phyloP scores from a whole-genome alignment of 23 tunicate genomes.

The Aplidium turbinatum region DNA sequence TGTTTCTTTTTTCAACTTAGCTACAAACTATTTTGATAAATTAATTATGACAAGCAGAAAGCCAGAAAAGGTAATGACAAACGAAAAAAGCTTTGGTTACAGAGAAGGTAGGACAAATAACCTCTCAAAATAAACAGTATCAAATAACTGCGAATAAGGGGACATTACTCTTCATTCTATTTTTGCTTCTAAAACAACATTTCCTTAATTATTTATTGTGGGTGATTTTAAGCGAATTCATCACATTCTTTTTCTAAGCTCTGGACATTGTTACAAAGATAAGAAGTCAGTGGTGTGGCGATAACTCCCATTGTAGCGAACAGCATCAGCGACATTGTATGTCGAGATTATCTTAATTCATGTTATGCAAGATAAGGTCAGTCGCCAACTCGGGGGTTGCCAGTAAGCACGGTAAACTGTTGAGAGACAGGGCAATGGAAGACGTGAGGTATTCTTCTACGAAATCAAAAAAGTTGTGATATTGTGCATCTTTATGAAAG shows the following conservation, averaged over 20 bases:
- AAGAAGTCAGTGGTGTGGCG: constrained; percentile 6
- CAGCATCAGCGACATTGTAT: not conserved
- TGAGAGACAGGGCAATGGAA: no score
- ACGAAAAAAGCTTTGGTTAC: not conserved
- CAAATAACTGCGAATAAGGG: not conserved
- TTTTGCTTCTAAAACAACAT: not conserved
- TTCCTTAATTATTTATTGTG: not conserved
- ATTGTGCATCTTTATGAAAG: no score
- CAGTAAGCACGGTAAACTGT: no score
- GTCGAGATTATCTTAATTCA: constrained; percentile 1
- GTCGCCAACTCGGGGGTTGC: not conserved
- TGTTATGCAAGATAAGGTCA: not conserved
- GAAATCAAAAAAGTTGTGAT: no score
- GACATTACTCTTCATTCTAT: not conserved
- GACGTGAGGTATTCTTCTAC: no score
- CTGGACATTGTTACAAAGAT: constrained; percentile 23
- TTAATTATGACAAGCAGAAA: not conserved
- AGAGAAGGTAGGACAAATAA: constrained; percentile 10
- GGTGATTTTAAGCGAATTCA: constrained; percentile 3
- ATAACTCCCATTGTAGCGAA: constrained; percentile 4
- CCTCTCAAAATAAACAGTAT: not conserved
- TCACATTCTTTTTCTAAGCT: not conserved
- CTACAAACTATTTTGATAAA: constrained; percentile 11
- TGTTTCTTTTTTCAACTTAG: not conserved
- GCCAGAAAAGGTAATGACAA: constrained; percentile 2